Percentiles rank a stretch among this genome's conserved stretches.
These are phyloP conservation scores for Blastomussa wellsi DNA, from an alignment of 92 coral and sea anemone genomes.

Conservation along the genomic window DNA sequence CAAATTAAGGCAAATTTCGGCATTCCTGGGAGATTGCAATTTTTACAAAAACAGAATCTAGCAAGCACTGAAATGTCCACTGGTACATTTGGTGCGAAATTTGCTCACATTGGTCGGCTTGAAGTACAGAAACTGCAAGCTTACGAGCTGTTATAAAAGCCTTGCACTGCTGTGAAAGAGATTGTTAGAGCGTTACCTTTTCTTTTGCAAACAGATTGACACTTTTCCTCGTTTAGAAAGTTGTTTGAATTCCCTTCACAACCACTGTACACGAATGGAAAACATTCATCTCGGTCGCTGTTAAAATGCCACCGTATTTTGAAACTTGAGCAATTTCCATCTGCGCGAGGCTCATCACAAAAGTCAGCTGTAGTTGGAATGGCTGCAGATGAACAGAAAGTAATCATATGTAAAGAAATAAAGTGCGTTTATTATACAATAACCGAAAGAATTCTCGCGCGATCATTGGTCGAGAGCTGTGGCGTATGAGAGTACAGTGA, in stretches of 20 bases:
- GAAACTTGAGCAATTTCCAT: constrained; percentile 64
- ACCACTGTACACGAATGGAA: constrained; percentile 72
- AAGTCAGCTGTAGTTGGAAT: constrained; percentile 21
- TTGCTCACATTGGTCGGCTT: too few relatives aligned
- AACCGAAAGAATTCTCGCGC: too few relatives aligned
- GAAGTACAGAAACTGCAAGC: too few relatives aligned
- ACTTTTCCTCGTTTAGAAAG: constrained; percentile 61
- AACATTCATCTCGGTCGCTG: constrained; percentile 42
- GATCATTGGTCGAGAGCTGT: too few relatives aligned
- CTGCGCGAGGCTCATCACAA: constrained; percentile 49
- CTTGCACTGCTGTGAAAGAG: neutral
- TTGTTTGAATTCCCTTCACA: constrained; percentile 78
- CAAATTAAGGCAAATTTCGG: too few relatives aligned
- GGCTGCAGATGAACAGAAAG: neutral
- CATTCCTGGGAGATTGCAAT: too few relatives aligned
- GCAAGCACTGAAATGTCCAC: too few relatives aligned
- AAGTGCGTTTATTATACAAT: too few relatives aligned
- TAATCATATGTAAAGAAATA: neutral
- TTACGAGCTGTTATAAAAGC: too few relatives aligned
- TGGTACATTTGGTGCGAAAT: too few relatives aligned
- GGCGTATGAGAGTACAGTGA: too few relatives aligned
- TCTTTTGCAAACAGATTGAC: constrained; percentile 56
- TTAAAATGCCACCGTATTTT: constrained; percentile 73
- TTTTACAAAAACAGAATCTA: too few relatives aligned
- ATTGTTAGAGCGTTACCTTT: constrained; percentile 26